Conservation (phyloP, 2,888 invertebrate species). For the Ephialtes manifestator region DNA sequence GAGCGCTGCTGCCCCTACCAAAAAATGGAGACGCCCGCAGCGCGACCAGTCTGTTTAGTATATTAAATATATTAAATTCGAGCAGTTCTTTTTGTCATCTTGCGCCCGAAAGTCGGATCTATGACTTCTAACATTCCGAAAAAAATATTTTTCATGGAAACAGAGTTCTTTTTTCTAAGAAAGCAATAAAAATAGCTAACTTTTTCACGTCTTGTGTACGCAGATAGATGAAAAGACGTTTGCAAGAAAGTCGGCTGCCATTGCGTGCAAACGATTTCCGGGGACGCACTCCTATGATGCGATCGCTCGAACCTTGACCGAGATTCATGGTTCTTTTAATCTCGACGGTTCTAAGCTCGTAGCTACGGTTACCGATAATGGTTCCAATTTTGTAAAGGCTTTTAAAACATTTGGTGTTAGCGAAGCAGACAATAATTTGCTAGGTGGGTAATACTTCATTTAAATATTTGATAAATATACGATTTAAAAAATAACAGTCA, state of each 20-base stretch:
- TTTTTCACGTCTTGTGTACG: constrained; percentile 1
- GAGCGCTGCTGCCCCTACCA: too few relatives aligned
- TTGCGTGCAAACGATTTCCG: constrained; percentile 48
- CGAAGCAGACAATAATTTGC: constrained; percentile 1
- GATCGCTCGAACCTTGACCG: constrained; percentile 36
- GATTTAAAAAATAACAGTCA: too few relatives aligned
- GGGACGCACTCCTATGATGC: constrained; percentile 41
- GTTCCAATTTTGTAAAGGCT: constrained; percentile 57
- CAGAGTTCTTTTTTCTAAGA: neutral
- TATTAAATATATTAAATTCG: too few relatives aligned
- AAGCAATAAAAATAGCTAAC: neutral
- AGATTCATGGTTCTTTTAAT: constrained; percentile 32
- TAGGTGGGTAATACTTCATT: constrained; percentile 24
- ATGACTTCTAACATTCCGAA: too few relatives aligned
- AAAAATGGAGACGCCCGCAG: too few relatives aligned
- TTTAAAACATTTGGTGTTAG: constrained; percentile 35
- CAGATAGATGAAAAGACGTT: constrained; percentile 41
- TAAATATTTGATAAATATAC: too few relatives aligned
- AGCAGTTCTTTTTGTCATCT: too few relatives aligned
- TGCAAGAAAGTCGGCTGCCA: constrained; percentile 48
- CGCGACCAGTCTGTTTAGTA: too few relatives aligned
- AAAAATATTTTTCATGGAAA: too few relatives aligned
- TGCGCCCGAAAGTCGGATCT: too few relatives aligned
- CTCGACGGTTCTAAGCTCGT: constrained; percentile 9
- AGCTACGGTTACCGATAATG: too few relatives aligned